Conservation (phyloP, 2,888 invertebrate species). For the Lithophane socia region DNA sequence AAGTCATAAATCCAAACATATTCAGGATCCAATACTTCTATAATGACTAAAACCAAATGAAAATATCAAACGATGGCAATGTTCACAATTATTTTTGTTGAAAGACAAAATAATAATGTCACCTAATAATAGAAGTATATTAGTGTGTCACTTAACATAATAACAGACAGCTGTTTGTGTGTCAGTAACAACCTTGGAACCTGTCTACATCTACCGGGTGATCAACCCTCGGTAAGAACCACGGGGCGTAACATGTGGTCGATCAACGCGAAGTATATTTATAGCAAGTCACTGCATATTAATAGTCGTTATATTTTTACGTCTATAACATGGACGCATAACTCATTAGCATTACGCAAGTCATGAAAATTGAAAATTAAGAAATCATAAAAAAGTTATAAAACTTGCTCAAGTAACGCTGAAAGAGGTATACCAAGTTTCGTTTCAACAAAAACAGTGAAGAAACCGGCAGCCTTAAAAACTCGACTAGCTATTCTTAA, state of each 20-base stretch:
- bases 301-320: constrained; percentile 36
- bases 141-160: constrained; percentile 56
- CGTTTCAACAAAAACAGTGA: constrained; percentile 36
- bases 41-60: constrained; percentile 11
- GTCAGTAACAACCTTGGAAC: constrained; percentile 77
- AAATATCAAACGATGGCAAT: constrained; percentile 35
- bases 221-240: constrained; percentile 77
- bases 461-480: constrained; percentile 44
- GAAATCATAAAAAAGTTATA: constrained; percentile 38
- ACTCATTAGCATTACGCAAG: constrained; percentile 32
- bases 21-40: constrained; percentile 12
- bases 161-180: constrained; percentile 74
- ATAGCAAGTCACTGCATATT: constrained; percentile 68
- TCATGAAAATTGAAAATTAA: constrained; percentile 40
- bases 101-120: constrained; percentile 40
- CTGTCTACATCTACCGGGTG: constrained; percentile 75
- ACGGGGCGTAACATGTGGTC: constrained; percentile 81
- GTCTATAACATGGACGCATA: constrained; percentile 5
- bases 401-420: constrained; percentile 43
- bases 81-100: constrained; percentile 35
- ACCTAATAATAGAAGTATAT: constrained; percentile 41
- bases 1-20: constrained; percentile 20
- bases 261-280: constrained; percentile 83
- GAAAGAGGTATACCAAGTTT: constrained; percentile 45
- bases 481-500: constrained; percentile 50